phyloP scores from a whole-genome alignment of 2,797 vertebrate species.

The Lateolabrax maculatus region DNA sequence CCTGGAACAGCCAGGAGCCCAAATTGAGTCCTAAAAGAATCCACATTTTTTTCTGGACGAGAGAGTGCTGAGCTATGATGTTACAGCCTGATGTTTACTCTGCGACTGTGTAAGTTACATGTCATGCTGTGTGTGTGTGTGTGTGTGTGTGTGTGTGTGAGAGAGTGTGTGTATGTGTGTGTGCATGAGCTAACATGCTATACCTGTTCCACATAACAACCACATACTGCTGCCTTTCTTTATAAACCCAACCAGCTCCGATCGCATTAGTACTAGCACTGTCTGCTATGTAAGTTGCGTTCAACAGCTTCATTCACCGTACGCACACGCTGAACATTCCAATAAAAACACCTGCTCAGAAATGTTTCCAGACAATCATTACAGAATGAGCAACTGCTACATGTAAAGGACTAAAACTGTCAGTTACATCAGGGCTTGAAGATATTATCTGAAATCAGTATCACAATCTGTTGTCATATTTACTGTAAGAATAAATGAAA shows the following conservation, averaged over 20 bases:
- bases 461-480: no score
- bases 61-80: slow-evolving; percentile 13
- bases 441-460: no score
- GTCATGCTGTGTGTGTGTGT: slow-evolving; percentile 9
- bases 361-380: no score
- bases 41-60: slow-evolving; percentile 25
- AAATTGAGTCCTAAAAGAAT: slow-evolving; percentile 26
- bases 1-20: slow-evolving; percentile 29
- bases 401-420: background rate
- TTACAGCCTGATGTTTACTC: slow-evolving; percentile 19
- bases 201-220: no score
- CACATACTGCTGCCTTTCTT: background rate
- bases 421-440: no score
- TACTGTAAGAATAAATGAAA: no score
- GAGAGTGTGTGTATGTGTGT: background rate
- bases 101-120: background rate
- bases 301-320: background rate
- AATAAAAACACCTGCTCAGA: no score
- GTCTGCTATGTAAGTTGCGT: background rate
- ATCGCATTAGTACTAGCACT: background rate
- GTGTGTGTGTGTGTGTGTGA: slow-evolving; percentile 3
- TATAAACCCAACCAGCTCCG: background rate
- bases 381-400: background rate
- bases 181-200: slow-evolving; percentile 15
- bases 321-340: background rate